phyloP scores from a whole-genome alignment of 1,140 invertebrate species.

The Spodoptera litura region DNA sequence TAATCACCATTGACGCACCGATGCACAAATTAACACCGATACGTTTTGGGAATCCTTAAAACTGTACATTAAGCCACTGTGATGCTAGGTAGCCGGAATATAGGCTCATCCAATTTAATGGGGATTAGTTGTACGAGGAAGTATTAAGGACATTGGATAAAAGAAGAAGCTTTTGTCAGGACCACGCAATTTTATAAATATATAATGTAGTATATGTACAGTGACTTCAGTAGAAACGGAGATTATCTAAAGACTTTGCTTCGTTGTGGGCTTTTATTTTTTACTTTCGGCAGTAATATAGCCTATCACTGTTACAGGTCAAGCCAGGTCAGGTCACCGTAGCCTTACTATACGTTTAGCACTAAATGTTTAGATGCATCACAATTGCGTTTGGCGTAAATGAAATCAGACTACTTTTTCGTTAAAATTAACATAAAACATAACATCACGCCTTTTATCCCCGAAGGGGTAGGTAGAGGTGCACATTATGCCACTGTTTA shows the following conservation, averaged over 20 bases:
- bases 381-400: too few species aligned
- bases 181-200: neutral
- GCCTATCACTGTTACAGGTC: too few species aligned
- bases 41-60: constrained; percentile 3
- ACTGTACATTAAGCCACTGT: constrained; percentile 1
- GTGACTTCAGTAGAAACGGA: neutral
- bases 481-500: too few species aligned
- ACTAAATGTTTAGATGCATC: too few species aligned
- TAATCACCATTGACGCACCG: too few species aligned
- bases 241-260: neutral
- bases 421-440: too few species aligned
- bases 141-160: constrained; percentile 1
- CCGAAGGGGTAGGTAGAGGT: too few species aligned
- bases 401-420: too few species aligned
- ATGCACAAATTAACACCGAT: neutral
- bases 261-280: neutral
- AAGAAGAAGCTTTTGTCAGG: constrained; percentile 1
- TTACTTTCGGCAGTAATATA: too few species aligned
- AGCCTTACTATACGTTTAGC: too few species aligned
- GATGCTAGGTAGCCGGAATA: constrained; percentile 7
- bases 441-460: too few species aligned
- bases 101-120: constrained; percentile 10
- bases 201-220: neutral
- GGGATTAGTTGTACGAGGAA: constrained; percentile 1
- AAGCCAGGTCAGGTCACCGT: too few species aligned